A percentile compares a stretch with the other conserved stretches of the same genome.
phyloP scores from a whole-genome alignment of 1,140 invertebrate genomes.

The Megathymus violae region DNA sequence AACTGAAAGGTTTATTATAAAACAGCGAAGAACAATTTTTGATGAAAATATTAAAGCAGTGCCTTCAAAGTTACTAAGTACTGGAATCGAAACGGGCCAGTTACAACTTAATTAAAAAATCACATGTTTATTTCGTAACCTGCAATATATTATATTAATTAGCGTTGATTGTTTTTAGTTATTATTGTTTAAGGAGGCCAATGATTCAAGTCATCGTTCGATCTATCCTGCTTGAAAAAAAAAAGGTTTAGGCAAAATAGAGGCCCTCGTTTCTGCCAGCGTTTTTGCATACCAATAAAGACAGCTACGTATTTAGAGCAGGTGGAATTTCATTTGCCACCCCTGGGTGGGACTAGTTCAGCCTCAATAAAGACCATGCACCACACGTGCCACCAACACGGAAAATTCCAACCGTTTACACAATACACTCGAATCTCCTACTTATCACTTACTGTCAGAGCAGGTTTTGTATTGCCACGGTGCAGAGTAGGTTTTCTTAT shows the following conservation, averaged over 20 bases:
- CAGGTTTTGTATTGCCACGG: slow-evolving; percentile 33
- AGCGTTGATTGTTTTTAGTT: too few species aligned
- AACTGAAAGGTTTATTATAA: too few species aligned
- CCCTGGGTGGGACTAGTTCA: slow-evolving; percentile 57
- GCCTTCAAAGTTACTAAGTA: too few species aligned
- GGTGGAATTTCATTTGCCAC: slow-evolving; percentile 70
- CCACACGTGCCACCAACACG: slow-evolving; percentile 68
- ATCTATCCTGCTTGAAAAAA: too few species aligned
- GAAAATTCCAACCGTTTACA: slow-evolving; percentile 57
- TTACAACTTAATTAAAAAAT: too few species aligned
- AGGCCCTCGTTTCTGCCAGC: slow-evolving; percentile 11
- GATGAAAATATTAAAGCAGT: too few species aligned
- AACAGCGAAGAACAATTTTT: too few species aligned
- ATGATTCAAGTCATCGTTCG: too few species aligned
- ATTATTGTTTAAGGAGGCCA: too few species aligned
- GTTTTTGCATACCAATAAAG: slow-evolving; percentile 40
- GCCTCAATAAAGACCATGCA: slow-evolving; percentile 71
- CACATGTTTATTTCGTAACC: too few species aligned
- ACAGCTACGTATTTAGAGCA: slow-evolving; percentile 61
- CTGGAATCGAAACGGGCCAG: too few species aligned
- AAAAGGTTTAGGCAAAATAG: slow-evolving; percentile 9
- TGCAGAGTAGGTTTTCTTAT: slow-evolving; percentile 46
- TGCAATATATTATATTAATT: too few species aligned
- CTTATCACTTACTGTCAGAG: slow-evolving; percentile 30
- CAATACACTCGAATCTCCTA: slow-evolving; percentile 24